A percentile compares a stretch with the other conserved stretches of the same genome.
phyloP scores from a whole-genome alignment of 2,797 vertebrate species.

The Pseudochaenichthys georgianus region DNA sequence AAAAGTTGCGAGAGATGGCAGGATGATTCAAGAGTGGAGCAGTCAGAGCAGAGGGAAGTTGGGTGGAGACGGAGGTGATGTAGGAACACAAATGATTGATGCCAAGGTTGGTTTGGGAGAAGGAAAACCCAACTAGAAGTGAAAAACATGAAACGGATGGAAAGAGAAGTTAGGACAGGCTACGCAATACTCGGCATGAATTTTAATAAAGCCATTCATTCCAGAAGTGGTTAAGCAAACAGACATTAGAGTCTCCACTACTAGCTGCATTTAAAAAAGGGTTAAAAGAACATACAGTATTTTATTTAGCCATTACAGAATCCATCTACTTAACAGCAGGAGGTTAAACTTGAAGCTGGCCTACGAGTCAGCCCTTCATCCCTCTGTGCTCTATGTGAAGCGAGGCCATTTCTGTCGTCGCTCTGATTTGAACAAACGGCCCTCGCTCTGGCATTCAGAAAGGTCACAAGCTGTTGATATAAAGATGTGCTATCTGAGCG shows the following conservation, averaged over 20 bases:
- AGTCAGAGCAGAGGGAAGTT: conserved; percentile 37
- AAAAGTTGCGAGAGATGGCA: conserved; percentile 30
- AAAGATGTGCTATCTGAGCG: conserved; percentile 47
- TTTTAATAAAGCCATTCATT: conserved; percentile 43
- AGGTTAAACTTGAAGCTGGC: conserved; percentile 4
- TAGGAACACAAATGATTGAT: conserved; percentile 47
- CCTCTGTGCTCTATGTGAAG: conserved; percentile 20
- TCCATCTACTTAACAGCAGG: not conserved
- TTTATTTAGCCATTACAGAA: conserved; percentile 5
- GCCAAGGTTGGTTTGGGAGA: conserved; percentile 4
- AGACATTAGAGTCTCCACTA: not conserved
- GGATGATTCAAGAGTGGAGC: conserved; percentile 19
- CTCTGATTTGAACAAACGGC: conserved; percentile 55
- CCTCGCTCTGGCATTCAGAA: conserved; percentile 60
- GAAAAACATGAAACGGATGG: conserved; percentile 33
- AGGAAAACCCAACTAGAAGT: conserved; percentile 21
- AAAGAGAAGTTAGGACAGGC: conserved; percentile 9
- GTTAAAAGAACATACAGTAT: conserved; percentile 23
- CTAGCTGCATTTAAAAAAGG: not conserved
- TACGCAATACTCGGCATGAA: conserved; percentile 20
- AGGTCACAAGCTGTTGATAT: conserved; percentile 71
- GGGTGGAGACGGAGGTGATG: conserved; percentile 33
- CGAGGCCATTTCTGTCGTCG: conserved; percentile 10
- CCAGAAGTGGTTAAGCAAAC: conserved; percentile 19
- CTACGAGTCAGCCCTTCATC: conserved; percentile 9